Evolutionary conservation across 2,113 vertebrate genomes (phyloP), one percentile per base, ranked within the genome.

Genomic region (Muntiacus reevesi): DNA sequence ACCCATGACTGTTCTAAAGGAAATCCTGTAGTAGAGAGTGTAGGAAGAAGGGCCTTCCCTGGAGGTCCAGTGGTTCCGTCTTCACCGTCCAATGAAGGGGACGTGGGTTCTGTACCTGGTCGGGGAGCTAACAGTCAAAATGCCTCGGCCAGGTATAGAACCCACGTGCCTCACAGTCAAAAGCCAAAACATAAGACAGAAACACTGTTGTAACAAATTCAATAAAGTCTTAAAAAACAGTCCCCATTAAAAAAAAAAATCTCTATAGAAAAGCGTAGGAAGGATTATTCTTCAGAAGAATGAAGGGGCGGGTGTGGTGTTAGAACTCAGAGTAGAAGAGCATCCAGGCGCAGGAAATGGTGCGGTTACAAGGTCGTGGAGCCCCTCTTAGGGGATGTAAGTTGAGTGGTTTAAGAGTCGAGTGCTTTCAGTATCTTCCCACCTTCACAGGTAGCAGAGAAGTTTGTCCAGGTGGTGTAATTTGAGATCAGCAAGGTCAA

Each of bases 1-100:
- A n/a, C 33, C 30, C 7, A 4, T 3, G 8, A 4, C 16, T n/a
- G 6, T 7, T 47, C 33, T 7, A 3, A 6, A 0, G 9, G 50
- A 79, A 76, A 82, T 6, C 9, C 3, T 54, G 6, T 4, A 11
- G 28, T 47, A 12, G 19, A 17, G 14, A 52, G 28, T 33, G 11
- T 11, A 17, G 47, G 25, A 82, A 59, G 67, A 23, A 36, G 67
- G 67, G n/a, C n/a, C 67, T 40, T 71, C 19, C 67, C n/a, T 36
- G 67, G 19, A 12, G 19, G 4, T 12, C 67, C 67, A 23, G 62
- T 8, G 15, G 33, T n/a, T 67, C 62, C n/a, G n/a, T 6, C 67
- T 36, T 71, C 2, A 1, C 19, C n/a, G 6, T 71, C 19, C 67
- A 40, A 3, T 6, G 67, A n/a, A 6, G n/a, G n/a, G n/a, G 19